Base-by-base conservation (phyloP, 1,140 invertebrate species). In the Tetragonula clypearis region DNA sequence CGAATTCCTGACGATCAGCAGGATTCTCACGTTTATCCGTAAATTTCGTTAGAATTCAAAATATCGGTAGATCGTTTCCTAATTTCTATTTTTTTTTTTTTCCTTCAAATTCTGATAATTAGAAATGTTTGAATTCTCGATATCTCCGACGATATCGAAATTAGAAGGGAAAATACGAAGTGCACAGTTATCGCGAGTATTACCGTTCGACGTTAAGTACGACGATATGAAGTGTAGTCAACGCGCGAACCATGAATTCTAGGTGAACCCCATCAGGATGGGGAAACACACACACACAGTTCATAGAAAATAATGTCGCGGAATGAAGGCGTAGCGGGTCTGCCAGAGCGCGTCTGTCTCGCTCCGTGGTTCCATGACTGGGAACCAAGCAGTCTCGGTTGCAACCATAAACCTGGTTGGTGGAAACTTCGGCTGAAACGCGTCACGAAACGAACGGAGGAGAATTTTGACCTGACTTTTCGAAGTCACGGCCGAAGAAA, bases 291-390 rank as follows among this genome's bases (percentile, higher is more conserved):
- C 30, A 30, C 30, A 35, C 69, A 81, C 77, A 62, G 53, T 62
- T 87, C 79, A 78, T 78, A 78, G 84, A 82, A 74, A 79, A 87
- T 88, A 88, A 87, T 85, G 74, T 73, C 65, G 62, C 35, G 85
- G 71, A 78, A 88, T 79, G 73, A 58, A 81, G 69, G 80, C 68
- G 62, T 89, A 75, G 84, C 84, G 78, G 80, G 75, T 83, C 55
- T 71, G 84, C 49, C 56, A 85, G 69, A 82, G 71, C 87, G 88
- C 78, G 78, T 65, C 82, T 82, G 86, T 75, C 49, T 87, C 58
- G 87, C 82, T 76, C 65, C 87, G 83, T 87, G 79, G 75, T 88
- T 35, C 86, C 85, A 81, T 88, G 85, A 87, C 85, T 82, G 86
- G 86, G 88, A 89, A 88, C 86, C 76, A 89, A 88, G 84, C 76